Base-by-base conservation (phyloP, 2,888 invertebrate genomes). In the Sturmia bella region DNA sequence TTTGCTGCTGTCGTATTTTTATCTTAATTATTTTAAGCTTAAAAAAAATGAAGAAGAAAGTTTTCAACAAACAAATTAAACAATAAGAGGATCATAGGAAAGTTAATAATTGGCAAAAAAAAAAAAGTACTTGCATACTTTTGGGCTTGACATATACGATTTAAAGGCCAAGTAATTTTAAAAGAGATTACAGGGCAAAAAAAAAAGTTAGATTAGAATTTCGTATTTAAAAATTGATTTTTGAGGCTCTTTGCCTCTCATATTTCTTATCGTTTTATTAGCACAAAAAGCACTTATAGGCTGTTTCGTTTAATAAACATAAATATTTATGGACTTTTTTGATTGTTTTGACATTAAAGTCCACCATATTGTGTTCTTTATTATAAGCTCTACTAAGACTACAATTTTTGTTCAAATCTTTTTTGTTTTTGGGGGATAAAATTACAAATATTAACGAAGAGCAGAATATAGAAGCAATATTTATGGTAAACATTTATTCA, bases 241-340 rank as follows among this genome's bases (percentile, higher is more conserved):
- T n/a, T n/a, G n/a, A n/a, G n/a, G n/a, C n/a, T 39, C 27, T 50
- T 12, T 37, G 24, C 11, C 37, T n/a, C 52, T n/a, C 41, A 15
- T 9, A 17, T 24, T 39, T 52, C 43, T 66, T 74, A 64, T 74
- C 69, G 41, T 48, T 68, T 24, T 24, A 27, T 63, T 69, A 72
- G 63, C 61, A 76, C 68, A 76, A 76, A 76, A 73, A 72, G 66
- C 77, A 50, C 72, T 77, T 77, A 68, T 66, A 63, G 73, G 41
- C 50, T 57, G 54, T 68, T 69, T 52, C 66, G 12, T 11, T 48
- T 37, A 9, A 70, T 56, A 56, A 63, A 57, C 73, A 69, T 73
- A 82, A 78, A 82, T 78, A 82, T 82, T 82, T 82, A 78, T 78
- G 57, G 52, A 57, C 24, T 37, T 24, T 73, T 50, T 39, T 43